Conservation (phyloP, 2,797 vertebrate species). For the Petrocephalus schoutedeni region DNA sequence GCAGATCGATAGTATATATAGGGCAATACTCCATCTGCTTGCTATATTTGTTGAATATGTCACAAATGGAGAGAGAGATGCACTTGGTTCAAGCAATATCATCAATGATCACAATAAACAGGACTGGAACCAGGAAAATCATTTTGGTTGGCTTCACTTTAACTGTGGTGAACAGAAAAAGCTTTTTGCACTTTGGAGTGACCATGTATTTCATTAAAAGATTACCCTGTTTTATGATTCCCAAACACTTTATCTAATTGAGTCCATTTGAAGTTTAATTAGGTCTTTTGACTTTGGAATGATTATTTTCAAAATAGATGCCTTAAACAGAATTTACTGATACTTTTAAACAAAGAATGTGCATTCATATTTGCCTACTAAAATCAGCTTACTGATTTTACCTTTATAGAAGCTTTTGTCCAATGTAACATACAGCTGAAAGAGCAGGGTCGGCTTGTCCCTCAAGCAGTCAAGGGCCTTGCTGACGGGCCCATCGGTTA, state of each 20-base stretch:
- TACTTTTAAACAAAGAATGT: neutral
- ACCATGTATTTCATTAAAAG: neutral
- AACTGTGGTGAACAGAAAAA: neutral
- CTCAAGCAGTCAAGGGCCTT: neutral
- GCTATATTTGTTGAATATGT: neutral
- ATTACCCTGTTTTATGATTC: neutral
- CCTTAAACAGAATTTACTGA: neutral
- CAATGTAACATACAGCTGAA: neutral
- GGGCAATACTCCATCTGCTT: neutral
- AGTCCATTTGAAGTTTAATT: neutral
- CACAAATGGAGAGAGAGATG: neutral
- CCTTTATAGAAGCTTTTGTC: neutral
- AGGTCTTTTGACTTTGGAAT: neutral
- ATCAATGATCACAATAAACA: neutral
- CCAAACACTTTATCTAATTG: neutral
- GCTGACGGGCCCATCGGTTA: neutral
- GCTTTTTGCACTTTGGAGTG: neutral
- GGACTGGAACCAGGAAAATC: neutral
- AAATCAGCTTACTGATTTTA: neutral
- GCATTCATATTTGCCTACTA: neutral
- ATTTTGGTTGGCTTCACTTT: neutral
- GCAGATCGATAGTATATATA: neutral
- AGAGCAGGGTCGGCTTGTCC: neutral
- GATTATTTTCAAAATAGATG: neutral
- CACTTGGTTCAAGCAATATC: neutral